Evolutionary conservation across 2,797 vertebrate species (phyloP).

Genomic region (Xiphorhynchus erythropygius): DNA sequence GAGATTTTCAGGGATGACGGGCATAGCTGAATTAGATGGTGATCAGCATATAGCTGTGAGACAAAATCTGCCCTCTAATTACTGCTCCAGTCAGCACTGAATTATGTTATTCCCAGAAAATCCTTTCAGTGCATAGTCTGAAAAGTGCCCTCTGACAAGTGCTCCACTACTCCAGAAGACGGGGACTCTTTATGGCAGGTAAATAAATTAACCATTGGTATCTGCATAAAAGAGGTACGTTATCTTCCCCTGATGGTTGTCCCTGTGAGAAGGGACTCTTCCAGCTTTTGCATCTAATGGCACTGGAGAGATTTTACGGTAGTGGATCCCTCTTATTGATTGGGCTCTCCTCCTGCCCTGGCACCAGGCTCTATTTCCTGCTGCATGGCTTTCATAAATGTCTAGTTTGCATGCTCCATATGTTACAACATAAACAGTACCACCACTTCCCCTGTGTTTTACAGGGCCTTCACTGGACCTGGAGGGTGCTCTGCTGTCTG

Average conservation of each 20-base stretch:
- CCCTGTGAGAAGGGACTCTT: not conserved
- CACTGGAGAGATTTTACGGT: not conserved
- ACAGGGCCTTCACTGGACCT: not conserved
- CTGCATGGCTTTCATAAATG: not conserved
- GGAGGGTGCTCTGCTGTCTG: not conserved
- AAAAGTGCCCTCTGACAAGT: not conserved
- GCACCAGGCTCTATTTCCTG: not conserved
- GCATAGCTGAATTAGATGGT: not conserved
- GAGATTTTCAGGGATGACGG: not conserved
- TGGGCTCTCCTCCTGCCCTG: not conserved
- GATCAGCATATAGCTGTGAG: not conserved
- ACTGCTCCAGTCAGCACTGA: not conserved
- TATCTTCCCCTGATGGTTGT: not conserved
- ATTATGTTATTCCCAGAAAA: not conserved
- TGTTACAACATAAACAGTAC: not conserved
- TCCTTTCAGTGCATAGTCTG: not conserved
- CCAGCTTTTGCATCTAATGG: not conserved
- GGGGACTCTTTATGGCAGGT: not conserved
- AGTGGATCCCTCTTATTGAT: not conserved
- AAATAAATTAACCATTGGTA: not conserved
- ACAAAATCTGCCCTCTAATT: not conserved
- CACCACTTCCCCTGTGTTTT: not conserved
- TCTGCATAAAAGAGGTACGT: not conserved
- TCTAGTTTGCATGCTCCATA: not conserved
- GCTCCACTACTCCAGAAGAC: not conserved